Conservation (phyloP, 2,888 invertebrate genomes). For the Phengaris alcon region DNA sequence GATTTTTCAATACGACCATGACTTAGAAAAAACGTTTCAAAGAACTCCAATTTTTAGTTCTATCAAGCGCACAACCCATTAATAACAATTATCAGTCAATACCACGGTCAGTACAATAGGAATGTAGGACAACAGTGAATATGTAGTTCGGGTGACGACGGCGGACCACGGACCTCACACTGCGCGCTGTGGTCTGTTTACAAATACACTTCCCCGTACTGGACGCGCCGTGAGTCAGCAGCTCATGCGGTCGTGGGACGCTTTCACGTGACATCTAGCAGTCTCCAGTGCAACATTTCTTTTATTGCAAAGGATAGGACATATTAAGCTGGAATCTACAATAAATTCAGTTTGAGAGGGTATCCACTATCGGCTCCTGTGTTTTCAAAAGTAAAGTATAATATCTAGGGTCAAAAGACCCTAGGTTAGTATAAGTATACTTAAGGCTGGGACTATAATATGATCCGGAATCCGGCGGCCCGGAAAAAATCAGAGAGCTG, state of each 20-base stretch:
- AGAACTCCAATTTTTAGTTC: too few species aligned
- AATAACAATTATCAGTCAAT: not conserved
- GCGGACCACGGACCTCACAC: slow-evolving; percentile 1
- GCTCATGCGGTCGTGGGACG: not conserved
- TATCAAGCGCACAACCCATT: not conserved
- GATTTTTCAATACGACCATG: too few species aligned
- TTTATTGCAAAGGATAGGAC: not conserved
- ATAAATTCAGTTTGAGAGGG: too few species aligned
- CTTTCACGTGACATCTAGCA: not conserved
- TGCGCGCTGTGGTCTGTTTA: not conserved
- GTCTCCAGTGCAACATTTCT: not conserved
- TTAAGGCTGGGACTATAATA: too few species aligned
- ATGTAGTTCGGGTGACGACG: not conserved
- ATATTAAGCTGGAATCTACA: too few species aligned
- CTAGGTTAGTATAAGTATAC: too few species aligned
- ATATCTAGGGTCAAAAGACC: too few species aligned
- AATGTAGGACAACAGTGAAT: not conserved
- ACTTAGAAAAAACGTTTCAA: too few species aligned
- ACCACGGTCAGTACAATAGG: not conserved
- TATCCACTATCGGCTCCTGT: too few species aligned
- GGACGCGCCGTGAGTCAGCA: not conserved
- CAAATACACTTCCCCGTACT: not conserved
- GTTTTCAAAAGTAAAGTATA: too few species aligned
- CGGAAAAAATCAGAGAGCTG: too few species aligned
- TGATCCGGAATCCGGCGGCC: too few species aligned